Percentiles rank a stretch among this genome's conserved stretches.
Conservation (phyloP, 1,140 invertebrate species). For the Arctopsyche grandis region DNA sequence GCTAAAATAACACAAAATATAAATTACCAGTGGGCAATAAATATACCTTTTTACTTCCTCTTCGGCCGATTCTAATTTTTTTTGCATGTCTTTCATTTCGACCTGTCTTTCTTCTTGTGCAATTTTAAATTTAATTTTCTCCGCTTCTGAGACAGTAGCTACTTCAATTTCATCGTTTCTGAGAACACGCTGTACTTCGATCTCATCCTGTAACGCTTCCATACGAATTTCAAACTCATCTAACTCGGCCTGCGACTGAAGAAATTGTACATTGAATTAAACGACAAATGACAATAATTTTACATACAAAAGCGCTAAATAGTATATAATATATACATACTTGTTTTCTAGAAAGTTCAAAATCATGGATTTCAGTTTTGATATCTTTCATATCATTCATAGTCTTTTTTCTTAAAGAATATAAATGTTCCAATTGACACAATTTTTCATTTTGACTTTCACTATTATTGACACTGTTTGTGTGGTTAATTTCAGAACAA, state of each 20-base stretch:
- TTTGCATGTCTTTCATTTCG: conserved; percentile 47
- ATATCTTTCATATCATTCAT: conserved; percentile 42
- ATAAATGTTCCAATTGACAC: conserved; percentile 24
- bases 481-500: background rate
- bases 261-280: background rate
- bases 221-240: conserved; percentile 35
- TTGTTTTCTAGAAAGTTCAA: conserved; percentile 33
- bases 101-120: conserved; percentile 34
- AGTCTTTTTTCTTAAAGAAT: conserved; percentile 27
- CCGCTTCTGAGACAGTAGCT: conserved; percentile 22
- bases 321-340: background rate
- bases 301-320: conserved; percentile 7
- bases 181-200: background rate
- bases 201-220: conserved; percentile 26
- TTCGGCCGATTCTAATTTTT: conserved; percentile 59
- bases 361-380: conserved; percentile 40
- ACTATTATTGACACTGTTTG: background rate
- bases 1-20: background rate
- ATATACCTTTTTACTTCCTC: conserved; percentile 53
- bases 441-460: conserved; percentile 17
- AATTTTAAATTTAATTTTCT: conserved; percentile 31
- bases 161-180: conserved; percentile 30
- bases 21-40: background rate
- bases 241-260: conserved; percentile 23
- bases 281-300: conserved; percentile 1